Conservation (phyloP, 2,113 vertebrate genomes). For the Pogonocichla stellata region DNA sequence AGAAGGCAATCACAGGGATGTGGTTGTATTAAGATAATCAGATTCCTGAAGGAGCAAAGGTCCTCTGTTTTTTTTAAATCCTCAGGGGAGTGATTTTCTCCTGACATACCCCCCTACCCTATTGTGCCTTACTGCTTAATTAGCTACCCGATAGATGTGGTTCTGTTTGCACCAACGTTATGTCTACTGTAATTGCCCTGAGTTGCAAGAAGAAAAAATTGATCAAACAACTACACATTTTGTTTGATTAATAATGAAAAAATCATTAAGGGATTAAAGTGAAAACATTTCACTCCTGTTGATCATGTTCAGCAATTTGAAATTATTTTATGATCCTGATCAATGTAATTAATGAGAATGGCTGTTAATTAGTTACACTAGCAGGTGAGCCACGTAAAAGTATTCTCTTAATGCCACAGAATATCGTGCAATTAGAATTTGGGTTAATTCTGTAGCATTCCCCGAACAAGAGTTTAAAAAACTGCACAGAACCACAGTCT, state of each 20-base stretch:
- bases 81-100: conserved; percentile 63
- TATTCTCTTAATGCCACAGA: conserved; percentile 62
- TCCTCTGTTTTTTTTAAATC: conserved; percentile 14
- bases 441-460: background rate
- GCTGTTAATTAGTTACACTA: conserved; percentile 81
- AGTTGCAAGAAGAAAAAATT: conserved; percentile 65
- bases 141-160: conserved; percentile 63
- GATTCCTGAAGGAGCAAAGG: conserved; percentile 47
- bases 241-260: conserved; percentile 80
- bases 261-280: conserved; percentile 78
- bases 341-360: conserved; percentile 82
- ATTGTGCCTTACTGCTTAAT: conserved; percentile 71
- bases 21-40: conserved; percentile 46
- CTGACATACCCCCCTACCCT: background rate
- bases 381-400: conserved; percentile 73
- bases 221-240: conserved; percentile 75
- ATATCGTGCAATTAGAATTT: conserved; percentile 23
- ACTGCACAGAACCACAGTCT: background rate
- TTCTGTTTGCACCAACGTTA: conserved; percentile 73
- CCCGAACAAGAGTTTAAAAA: background rate
- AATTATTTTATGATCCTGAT: conserved; percentile 82
- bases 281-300: conserved; percentile 75
- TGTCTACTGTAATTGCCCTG: conserved; percentile 67
- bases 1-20: background rate
- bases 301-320: conserved; percentile 74